Evolutionary conservation across 2,113 vertebrate species (phyloP).

Genomic region (Spilogale gracilis): DNA sequence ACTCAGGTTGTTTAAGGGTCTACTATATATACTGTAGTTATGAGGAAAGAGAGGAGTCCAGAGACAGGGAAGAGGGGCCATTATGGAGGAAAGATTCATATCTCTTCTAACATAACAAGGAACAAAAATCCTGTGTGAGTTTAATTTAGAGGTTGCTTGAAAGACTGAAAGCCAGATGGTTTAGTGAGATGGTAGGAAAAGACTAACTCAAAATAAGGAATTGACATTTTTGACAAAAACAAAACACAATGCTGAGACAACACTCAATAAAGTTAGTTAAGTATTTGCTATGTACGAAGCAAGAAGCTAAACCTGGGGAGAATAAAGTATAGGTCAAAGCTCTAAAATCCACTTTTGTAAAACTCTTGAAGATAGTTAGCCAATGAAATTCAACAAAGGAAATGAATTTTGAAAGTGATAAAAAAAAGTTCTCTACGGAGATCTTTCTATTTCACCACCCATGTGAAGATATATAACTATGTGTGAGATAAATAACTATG

Average conservation of each 20-base stretch:
- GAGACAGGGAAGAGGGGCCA: not conserved
- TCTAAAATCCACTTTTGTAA: not conserved
- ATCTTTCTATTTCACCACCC: slow-evolving; percentile 6
- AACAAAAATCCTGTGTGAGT: not conserved
- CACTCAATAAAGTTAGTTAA: not conserved
- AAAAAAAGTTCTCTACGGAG: not conserved
- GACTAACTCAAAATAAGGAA: not conserved
- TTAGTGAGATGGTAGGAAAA: not conserved
- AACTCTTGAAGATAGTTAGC: slow-evolving; percentile 3
- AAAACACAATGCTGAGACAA: not conserved
- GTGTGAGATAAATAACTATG: not conserved
- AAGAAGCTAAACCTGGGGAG: not conserved
- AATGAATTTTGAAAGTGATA: slow-evolving; percentile 50
- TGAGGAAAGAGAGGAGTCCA: not conserved
- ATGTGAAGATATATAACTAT: not conserved
- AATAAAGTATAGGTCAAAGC: not conserved
- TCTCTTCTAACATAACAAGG: not conserved
- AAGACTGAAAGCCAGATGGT: not conserved
- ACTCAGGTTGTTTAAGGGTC: not conserved
- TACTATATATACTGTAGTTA: not conserved
- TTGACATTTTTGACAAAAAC: not conserved
- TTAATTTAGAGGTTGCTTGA: not conserved
- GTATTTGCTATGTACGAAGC: not conserved
- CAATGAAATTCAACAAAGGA: not conserved
- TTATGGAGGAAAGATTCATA: not conserved